Evolutionary conservation across 2,888 invertebrate genomes (phyloP), one percentile per base, ranked within the genome.

Genomic region (Cryptosula pallasiana): DNA sequence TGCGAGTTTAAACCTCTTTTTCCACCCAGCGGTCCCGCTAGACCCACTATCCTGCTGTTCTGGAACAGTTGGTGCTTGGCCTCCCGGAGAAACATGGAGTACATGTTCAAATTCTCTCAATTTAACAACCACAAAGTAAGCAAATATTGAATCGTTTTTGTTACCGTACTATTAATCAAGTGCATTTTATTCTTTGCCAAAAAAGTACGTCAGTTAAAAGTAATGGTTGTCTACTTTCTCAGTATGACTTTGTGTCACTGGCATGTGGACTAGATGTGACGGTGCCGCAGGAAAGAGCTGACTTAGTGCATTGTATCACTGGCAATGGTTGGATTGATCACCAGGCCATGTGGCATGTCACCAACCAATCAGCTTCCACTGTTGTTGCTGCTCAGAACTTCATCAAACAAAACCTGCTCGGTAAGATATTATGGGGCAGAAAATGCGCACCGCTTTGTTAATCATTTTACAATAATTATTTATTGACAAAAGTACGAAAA

Each of bases 51-150:
- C 35, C 74, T 84, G 20, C 76, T 84, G 70, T 84, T 84, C 78
- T 84, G 84, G 84, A 80, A 82, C 35, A 81, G 80, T 69, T 84
- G 83, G 83, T 81, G 81, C 73, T 75, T 79, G 70, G 76, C 81
- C 25, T 83, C 83, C 13, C 77, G 79, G 74, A 79, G 78, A 72
- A 72, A 79, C 20, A 79, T 84, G 75, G 76, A 76, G 36, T 78
- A 80, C 75, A 82, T 79, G 73, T 75, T 81, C 27, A 77, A 79
- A 55, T 83, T 81, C 78, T 82, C 83, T 29, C 77, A 78, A 32
- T 79, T 80, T 55, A 76, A 78, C 63, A 73, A 77, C 20, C 77
- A 77, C 73, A 78, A 78, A 75, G 80, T 79, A 73, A n/a, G n/a
- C n/a, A n/a, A n/a, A n/a, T n/a, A n/a, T n/a, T n/a, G n/a, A n/a